Evolutionary conservation across 1,140 invertebrate genomes (phyloP).

Genomic region (Bombus sylvicola): DNA sequence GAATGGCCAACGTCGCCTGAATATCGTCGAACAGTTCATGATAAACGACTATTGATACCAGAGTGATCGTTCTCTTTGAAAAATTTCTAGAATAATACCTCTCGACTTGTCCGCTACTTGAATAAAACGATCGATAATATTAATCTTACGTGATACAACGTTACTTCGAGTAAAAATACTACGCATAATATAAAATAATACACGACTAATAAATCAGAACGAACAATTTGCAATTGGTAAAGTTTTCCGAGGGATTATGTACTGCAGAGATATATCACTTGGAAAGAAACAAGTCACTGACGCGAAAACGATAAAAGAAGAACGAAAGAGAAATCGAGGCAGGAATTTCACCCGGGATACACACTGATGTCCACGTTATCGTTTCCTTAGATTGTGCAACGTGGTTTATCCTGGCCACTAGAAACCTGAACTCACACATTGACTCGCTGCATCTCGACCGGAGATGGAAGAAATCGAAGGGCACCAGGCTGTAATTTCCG

Average conservation of each 20-base stretch:
- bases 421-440: constrained; percentile 45
- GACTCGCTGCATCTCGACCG: constrained; percentile 51
- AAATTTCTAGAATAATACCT: background rate
- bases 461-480: constrained; percentile 62
- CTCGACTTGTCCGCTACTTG: background rate
- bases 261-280: no score
- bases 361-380: constrained; percentile 52
- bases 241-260: background rate
- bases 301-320: constrained; percentile 26
- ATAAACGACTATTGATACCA: constrained; percentile 35
- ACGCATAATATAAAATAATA: background rate
- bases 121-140: background rate
- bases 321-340: constrained; percentile 15
- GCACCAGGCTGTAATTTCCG: constrained; percentile 64
- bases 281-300: background rate
- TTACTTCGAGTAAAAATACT: background rate
- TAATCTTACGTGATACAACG: background rate
- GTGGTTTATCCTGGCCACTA: constrained; percentile 58
- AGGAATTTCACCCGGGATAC: constrained; percentile 53
- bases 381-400: constrained; percentile 48
- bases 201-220: background rate
- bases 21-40: constrained; percentile 34
- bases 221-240: background rate
- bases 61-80: constrained; percentile 11
- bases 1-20: constrained; percentile 9